Base-by-base conservation (phyloP, 2,797 vertebrate genomes). In the Myiotriccus ornatus region DNA sequence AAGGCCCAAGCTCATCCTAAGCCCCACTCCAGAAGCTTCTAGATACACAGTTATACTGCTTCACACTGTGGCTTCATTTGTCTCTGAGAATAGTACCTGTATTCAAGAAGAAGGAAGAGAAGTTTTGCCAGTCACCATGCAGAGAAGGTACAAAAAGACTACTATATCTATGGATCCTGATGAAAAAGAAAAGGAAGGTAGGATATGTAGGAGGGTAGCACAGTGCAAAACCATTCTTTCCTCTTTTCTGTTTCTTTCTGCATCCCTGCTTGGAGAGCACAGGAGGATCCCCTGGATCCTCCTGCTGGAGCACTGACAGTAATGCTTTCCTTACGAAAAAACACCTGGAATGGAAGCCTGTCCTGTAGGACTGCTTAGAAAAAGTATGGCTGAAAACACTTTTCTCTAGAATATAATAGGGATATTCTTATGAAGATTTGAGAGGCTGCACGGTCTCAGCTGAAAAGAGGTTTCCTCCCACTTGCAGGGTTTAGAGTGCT, bases 381-480 rank as follows among this genome's bases (percentile, higher is more conserved):
- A 56, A 70, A 20, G 5, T 56, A 37, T 39, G 59, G n/a, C 28
- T 86, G 71, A 56, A 76, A 94, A 43, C 24, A 39, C 4, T 9
- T 65, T 82, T 52, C 14, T 37, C 7, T 10, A n/a, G 35, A 4
- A 3, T 46, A 8, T 39, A 55, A 27, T 5, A 67, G 7, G 18
- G 9, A 20, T 87, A 52, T 44, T 69, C 52, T 67, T 56, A 46
- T 19, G 24, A 90, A 39, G n/a, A 59, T 47, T 55, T 3, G 10
- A 35, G 10, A 85, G 6, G 43, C n/a, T 87, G 14, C 16, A 37
- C 9, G 28, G 14, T 20, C 41, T 35, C 3, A 1, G 2, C 35
- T 56, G 74, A 64, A 77, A 85, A 85, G n/a, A 49, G 10, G 8
- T 80, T 93, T 80, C 41, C 41, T 91, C 46, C 60, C 24, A n/a